These are phyloP conservation scores for Perccottus glenii DNA, from an alignment of 2,113 vertebrate genomes.

Conservation along the genomic window DNA sequence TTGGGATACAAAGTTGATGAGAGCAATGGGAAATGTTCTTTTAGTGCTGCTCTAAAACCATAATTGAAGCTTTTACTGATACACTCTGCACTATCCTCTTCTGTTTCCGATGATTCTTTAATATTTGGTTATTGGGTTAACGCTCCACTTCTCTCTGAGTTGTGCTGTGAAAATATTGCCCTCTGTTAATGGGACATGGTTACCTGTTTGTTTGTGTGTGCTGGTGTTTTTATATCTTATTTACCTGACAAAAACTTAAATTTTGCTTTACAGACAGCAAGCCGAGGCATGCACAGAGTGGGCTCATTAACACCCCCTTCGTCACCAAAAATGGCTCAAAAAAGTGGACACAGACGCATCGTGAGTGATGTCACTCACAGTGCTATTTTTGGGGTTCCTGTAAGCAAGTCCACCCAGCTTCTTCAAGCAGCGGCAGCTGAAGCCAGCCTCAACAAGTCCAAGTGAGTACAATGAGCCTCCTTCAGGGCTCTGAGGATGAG, in stretches of 20 bases:
- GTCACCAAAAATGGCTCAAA: conserved; percentile 91
- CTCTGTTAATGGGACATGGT: conserved; percentile 14
- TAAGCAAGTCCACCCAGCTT: conserved; percentile 96
- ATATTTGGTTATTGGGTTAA: conserved; percentile 1
- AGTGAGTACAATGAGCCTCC: conserved; percentile 81
- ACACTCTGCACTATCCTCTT: neutral
- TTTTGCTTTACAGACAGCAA: conserved; percentile 26
- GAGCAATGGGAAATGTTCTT: neutral
- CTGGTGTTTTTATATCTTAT: conserved; percentile 9
- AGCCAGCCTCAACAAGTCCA: conserved; percentile 97
- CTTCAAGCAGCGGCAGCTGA: conserved; percentile 95
- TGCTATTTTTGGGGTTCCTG: conserved; percentile 93
- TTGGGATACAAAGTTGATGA: neutral
- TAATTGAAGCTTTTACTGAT: conserved; percentile 7
- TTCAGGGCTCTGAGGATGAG: conserved; percentile 47
- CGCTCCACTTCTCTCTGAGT: neutral
- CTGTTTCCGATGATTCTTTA: neutral
- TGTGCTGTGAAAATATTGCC: neutral
- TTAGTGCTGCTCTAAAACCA: neutral
- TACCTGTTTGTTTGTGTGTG: conserved; percentile 3
- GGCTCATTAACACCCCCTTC: conserved; percentile 95
- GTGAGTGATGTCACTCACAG: conserved; percentile 98
- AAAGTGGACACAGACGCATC: conserved; percentile 92
- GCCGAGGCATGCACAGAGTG: conserved; percentile 79
- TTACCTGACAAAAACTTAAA: neutral